Evolutionary conservation across 2,113 vertebrate species (phyloP).

Genomic region (Limanda limanda): DNA sequence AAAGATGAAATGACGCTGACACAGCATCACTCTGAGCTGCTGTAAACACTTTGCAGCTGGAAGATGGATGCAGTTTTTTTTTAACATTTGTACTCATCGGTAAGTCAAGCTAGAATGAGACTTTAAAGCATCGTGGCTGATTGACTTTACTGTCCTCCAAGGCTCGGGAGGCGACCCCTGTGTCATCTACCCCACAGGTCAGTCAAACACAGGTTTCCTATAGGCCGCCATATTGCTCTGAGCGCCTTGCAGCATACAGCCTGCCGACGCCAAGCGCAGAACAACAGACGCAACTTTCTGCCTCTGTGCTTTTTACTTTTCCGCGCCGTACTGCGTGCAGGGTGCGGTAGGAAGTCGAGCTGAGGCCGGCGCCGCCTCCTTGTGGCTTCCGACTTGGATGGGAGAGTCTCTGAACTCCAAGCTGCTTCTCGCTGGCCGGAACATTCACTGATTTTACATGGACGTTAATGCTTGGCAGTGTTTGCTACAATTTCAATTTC

Average conservation of each 20-base stretch:
- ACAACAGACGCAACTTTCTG: slow-evolving; percentile 47
- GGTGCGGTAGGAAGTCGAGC: slow-evolving; percentile 57
- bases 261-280: slow-evolving; percentile 16
- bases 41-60: too few relatives aligned
- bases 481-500: neutral
- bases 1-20: too few relatives aligned
- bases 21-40: neutral
- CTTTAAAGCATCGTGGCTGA: slow-evolving; percentile 52
- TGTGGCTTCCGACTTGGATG: slow-evolving; percentile 62
- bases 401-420: slow-evolving; percentile 54
- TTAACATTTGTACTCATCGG: neutral
- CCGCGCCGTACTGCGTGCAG: slow-evolving; percentile 40
- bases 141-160: slow-evolving; percentile 74
- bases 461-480: slow-evolving; percentile 27
- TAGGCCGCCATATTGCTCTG: slow-evolving; percentile 52
- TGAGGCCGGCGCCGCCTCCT: slow-evolving; percentile 32
- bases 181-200: slow-evolving; percentile 52
- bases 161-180: slow-evolving; percentile 56
- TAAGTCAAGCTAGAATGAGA: slow-evolving; percentile 6
- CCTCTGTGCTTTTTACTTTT: slow-evolving; percentile 37
- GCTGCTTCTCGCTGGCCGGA: slow-evolving; percentile 56
- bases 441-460: slow-evolving; percentile 62
- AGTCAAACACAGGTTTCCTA: slow-evolving; percentile 64
- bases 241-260: slow-evolving; percentile 39
- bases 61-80: neutral